Conservation (phyloP, 35 echinoderm and acorn worm species). For the Apostichopus japonicus region DNA sequence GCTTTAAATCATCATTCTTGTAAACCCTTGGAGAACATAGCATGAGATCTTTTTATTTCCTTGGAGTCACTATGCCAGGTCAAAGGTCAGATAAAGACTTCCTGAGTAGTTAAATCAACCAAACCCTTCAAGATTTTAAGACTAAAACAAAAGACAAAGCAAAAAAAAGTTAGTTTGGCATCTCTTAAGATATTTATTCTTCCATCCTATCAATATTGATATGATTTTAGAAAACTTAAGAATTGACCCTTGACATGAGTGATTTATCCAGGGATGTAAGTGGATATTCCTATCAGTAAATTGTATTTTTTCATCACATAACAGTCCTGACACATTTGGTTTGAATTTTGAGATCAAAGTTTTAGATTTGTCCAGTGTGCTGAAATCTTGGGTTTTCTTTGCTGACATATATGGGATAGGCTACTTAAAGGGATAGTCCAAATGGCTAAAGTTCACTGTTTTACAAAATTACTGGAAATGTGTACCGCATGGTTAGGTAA, state of each 20-base stretch:
- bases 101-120: background rate
- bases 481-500: too few relatives aligned
- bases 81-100: background rate
- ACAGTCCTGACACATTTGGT: conserved; percentile 22
- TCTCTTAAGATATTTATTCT: conserved; percentile 15
- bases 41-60: background rate
- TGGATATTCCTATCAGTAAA: conserved; percentile 19
- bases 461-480: too few relatives aligned
- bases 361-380: background rate
- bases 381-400: background rate
- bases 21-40: background rate
- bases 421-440: too few relatives aligned
- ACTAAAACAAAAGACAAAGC: background rate
- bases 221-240: background rate
- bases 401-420: too few relatives aligned
- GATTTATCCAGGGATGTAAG: conserved; percentile 17
- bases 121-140: background rate
- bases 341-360: conserved; percentile 23
- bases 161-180: background rate
- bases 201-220: background rate
- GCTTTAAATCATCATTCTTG: background rate
- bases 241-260: background rate
- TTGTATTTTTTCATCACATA: conserved; percentile 13
- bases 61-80: background rate
- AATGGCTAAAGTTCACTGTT: too few relatives aligned